These are phyloP conservation scores for Thomomys bottae DNA, from an alignment of 2,113 vertebrate genomes.

Conservation along the genomic window DNA sequence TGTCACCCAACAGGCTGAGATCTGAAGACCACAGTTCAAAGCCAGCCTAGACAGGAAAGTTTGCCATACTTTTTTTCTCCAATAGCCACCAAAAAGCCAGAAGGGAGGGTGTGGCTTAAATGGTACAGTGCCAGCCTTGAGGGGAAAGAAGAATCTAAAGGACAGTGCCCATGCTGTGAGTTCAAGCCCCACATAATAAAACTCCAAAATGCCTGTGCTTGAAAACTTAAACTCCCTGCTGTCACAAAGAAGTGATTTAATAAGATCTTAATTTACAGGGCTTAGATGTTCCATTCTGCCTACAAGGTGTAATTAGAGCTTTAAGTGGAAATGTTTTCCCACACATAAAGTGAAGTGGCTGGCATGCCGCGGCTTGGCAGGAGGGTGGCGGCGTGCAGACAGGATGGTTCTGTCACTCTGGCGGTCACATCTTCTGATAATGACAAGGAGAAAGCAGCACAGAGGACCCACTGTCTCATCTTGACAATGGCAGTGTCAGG, in stretches of 20 bases:
- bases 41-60: no score
- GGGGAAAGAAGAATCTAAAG: no score
- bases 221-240: conserved; percentile 40
- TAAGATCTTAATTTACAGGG: conserved; percentile 30
- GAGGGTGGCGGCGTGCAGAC: neutral
- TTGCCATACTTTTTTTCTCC: no score
- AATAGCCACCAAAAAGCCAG: no score
- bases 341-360: neutral
- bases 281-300: conserved; percentile 11
- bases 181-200: no score
- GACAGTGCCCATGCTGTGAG: neutral
- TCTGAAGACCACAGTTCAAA: no score
- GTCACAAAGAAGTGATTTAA: conserved; percentile 27
- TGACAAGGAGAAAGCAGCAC: neutral
- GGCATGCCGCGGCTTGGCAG: conserved; percentile 3
- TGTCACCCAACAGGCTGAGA: no score
- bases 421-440: neutral
- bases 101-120: no score
- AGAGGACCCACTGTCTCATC: neutral
- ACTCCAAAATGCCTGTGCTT: neutral
- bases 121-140: no score
- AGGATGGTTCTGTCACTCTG: neutral
- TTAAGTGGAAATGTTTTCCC: conserved; percentile 35
- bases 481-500: neutral
- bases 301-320: conserved; percentile 16